phyloP scores from a whole-genome alignment of 2,797 vertebrate genomes.

The Coluber constrictor region DNA sequence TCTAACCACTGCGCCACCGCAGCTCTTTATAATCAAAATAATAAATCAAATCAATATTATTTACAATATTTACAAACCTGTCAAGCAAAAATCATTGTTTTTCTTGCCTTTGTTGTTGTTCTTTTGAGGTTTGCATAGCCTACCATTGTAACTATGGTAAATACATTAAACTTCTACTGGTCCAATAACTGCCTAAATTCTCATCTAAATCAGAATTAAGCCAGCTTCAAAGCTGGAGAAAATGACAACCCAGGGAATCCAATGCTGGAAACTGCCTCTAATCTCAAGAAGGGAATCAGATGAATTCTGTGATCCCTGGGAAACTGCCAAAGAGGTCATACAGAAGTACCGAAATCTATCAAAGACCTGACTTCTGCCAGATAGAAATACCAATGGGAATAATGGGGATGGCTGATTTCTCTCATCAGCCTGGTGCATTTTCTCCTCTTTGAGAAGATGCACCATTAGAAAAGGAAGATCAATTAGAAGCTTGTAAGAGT shows the following conservation, averaged over 20 bases:
- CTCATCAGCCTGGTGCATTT: background rate
- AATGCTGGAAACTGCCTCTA: background rate
- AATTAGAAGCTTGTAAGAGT: background rate
- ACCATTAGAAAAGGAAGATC: background rate
- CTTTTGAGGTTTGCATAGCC: background rate
- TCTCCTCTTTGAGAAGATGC: background rate
- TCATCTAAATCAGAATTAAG: background rate
- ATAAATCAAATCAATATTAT: background rate
- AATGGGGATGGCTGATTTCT: background rate
- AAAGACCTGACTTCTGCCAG: background rate
- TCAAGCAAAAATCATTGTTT: background rate
- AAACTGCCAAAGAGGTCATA: background rate
- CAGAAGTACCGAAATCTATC: background rate
- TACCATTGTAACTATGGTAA: background rate
- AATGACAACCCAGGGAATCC: background rate
- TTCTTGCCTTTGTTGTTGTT: background rate
- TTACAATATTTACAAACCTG: background rate
- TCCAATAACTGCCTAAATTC: background rate
- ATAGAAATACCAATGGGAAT: background rate
- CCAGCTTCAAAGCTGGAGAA: background rate
- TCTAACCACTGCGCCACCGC: no score
- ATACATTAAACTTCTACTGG: background rate
- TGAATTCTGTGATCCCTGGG: background rate
- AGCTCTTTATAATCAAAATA: background rate
- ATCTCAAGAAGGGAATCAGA: background rate